These are phyloP conservation scores for Lanius collurio DNA, from an alignment of 2,113 vertebrate species.

Conservation along the genomic window DNA sequence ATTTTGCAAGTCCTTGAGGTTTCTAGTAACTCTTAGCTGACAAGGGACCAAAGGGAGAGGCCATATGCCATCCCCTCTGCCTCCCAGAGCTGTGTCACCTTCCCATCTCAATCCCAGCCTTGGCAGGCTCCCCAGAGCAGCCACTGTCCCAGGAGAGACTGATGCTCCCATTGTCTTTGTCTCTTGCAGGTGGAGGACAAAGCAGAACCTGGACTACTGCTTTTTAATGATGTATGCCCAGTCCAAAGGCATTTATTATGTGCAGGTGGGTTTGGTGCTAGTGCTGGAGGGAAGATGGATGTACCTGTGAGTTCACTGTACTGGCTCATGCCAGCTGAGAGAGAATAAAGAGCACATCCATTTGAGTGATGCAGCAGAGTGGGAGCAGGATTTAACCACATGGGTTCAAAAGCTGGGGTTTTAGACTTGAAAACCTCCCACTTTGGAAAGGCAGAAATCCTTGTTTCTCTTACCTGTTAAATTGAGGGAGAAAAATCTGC, in stretches of 20 bases:
- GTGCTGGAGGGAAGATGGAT: neutral
- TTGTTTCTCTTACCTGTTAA: neutral
- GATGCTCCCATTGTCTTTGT: neutral
- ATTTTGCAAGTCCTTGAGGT: neutral
- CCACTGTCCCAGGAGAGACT: neutral
- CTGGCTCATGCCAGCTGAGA: neutral
- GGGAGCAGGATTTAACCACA: neutral
- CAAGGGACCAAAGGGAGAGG: neutral
- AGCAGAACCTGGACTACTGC: conserved; percentile 98
- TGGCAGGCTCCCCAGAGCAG: neutral
- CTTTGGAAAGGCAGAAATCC: neutral
- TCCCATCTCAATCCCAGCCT: neutral
- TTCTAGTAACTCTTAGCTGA: neutral
- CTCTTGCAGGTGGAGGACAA: conserved; percentile 91
- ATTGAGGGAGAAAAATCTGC: neutral
- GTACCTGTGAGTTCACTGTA: neutral
- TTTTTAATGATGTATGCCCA: conserved; percentile 99
- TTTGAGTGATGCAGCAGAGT: neutral
- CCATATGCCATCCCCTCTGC: neutral
- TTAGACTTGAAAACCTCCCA: neutral
- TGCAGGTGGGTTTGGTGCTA: conserved; percentile 79
- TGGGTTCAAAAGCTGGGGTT: neutral
- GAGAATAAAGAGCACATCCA: neutral
- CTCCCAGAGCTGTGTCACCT: neutral
- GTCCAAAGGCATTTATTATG: conserved; percentile 96